These are phyloP conservation scores for Euproctis similis DNA, from an alignment of 2,888 invertebrate genomes.

Conservation along the genomic window DNA sequence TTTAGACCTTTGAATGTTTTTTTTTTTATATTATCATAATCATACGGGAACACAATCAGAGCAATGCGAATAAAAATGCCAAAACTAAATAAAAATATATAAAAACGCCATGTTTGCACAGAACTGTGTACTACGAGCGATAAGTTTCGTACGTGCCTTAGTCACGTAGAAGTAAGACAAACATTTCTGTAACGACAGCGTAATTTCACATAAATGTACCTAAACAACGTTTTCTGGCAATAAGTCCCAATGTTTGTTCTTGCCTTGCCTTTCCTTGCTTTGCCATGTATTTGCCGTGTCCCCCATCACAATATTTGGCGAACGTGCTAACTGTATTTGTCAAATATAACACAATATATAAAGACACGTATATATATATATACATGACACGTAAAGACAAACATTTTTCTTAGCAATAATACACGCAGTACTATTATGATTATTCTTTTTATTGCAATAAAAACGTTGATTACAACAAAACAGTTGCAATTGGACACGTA, in stretches of 20 bases:
- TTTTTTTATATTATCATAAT: too few species aligned
- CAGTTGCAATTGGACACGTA: slow-evolving; percentile 45
- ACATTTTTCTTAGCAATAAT: slow-evolving; percentile 65
- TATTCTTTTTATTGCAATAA: slow-evolving; percentile 65
- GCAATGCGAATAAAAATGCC: slow-evolving; percentile 17
- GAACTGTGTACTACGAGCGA: slow-evolving; percentile 38
- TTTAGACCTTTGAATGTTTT: too few species aligned
- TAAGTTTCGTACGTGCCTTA: slow-evolving; percentile 54
- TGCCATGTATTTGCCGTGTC: slow-evolving; percentile 62
- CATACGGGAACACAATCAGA: too few species aligned
- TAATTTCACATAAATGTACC: slow-evolving; percentile 63
- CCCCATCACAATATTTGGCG: slow-evolving; percentile 70
- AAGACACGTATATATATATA: too few species aligned
- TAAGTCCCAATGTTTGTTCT: slow-evolving; percentile 61
- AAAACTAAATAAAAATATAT: slow-evolving; percentile 32
- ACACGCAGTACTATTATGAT: slow-evolving; percentile 51
- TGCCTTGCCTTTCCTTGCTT: too few species aligned
- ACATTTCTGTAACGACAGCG: slow-evolving; percentile 52
- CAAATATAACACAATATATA: slow-evolving; percentile 64
- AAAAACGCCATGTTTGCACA: slow-evolving; percentile 30
- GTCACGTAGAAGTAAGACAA: slow-evolving; percentile 45
- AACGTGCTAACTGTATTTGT: slow-evolving; percentile 67
- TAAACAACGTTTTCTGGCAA: slow-evolving; percentile 38
- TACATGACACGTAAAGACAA: slow-evolving; percentile 60
- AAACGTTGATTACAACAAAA: slow-evolving; percentile 63